Evolutionary conservation across 1,140 invertebrate genomes (phyloP).

Genomic region (Prorops nasuta): DNA sequence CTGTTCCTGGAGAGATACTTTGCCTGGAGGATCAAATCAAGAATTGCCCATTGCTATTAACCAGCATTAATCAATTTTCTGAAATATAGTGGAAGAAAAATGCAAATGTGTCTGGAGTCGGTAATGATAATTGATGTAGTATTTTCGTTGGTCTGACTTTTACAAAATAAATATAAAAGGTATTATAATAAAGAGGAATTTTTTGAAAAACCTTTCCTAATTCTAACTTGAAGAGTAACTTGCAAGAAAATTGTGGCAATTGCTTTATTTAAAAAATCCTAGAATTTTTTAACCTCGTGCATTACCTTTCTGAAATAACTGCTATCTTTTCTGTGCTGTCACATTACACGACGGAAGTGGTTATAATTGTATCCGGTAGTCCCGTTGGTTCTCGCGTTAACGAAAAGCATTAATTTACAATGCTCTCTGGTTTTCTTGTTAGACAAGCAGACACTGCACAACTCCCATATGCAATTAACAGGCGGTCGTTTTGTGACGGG

Average conservation of each 20-base stretch:
- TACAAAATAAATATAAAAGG: constrained; percentile 7
- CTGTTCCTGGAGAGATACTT: constrained; percentile 29
- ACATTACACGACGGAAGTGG: no score
- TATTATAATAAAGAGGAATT: constrained; percentile 2
- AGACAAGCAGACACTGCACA: constrained; percentile 12
- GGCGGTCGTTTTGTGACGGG: constrained; percentile 14
- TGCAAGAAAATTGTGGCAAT: no score
- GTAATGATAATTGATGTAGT: no score
- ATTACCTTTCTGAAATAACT: no score
- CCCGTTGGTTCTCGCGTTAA: constrained; percentile 24
- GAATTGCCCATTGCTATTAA: constrained; percentile 48
- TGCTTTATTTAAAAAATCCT: no score
- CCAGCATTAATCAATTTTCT: constrained; percentile 40
- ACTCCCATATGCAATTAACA: constrained; percentile 36
- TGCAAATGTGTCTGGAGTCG: no score
- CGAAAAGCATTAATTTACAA: constrained; percentile 42
- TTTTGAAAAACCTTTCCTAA: not conserved
- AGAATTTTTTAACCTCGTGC: no score
- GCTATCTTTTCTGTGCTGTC: no score
- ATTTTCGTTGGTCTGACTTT: no score
- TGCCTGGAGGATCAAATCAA: constrained; percentile 41
- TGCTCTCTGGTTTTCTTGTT: constrained; percentile 30
- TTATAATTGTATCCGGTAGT: constrained; percentile 35
- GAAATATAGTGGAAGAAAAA: not conserved
- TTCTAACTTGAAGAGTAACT: not conserved